Evolutionary conservation across 2,888 invertebrate species (phyloP).

Genomic region (Hecatera dysodea): DNA sequence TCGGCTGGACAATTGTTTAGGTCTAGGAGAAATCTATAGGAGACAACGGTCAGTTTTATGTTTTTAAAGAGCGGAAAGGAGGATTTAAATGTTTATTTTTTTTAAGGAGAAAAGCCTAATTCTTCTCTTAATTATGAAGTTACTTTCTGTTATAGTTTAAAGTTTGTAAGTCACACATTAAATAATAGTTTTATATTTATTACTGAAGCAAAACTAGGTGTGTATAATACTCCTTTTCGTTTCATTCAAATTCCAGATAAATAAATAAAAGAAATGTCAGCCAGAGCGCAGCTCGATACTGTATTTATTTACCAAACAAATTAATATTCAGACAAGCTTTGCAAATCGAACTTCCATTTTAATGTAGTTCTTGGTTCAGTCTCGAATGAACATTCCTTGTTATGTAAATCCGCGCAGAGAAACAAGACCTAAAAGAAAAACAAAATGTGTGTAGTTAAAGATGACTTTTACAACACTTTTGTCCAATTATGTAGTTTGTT

Average conservation of each 20-base stretch:
- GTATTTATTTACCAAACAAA: slow-evolving; percentile 61
- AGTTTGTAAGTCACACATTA: too few species aligned
- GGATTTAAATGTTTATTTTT: not conserved
- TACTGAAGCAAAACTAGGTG: not conserved
- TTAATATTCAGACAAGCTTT: slow-evolving; percentile 72
- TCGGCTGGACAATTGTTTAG: slow-evolving; percentile 33
- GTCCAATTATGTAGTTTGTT: slow-evolving; percentile 47
- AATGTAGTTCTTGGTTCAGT: slow-evolving; percentile 70
- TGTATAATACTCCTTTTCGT: not conserved
- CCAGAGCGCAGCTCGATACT: slow-evolving; percentile 10
- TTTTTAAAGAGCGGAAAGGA: not conserved
- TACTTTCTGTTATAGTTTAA: too few species aligned
- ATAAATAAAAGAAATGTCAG: slow-evolving; percentile 48
- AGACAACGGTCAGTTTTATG: slow-evolving; percentile 21
- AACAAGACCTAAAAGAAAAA: slow-evolving; percentile 30
- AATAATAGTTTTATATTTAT: too few species aligned
- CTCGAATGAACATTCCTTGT: slow-evolving; percentile 72
- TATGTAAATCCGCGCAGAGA: slow-evolving; percentile 72
- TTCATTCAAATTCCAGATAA: slow-evolving; percentile 22
- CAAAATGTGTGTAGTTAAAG: slow-evolving; percentile 9
- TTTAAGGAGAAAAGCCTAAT: not conserved
- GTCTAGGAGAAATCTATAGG: slow-evolving; percentile 41
- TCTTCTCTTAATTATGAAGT: too few species aligned
- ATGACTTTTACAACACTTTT: slow-evolving; percentile 43
- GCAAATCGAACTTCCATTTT: slow-evolving; percentile 67